These are phyloP conservation scores for Eupsittula cactorum DNA, from an alignment of 2,113 vertebrate species.

Conservation along the genomic window DNA sequence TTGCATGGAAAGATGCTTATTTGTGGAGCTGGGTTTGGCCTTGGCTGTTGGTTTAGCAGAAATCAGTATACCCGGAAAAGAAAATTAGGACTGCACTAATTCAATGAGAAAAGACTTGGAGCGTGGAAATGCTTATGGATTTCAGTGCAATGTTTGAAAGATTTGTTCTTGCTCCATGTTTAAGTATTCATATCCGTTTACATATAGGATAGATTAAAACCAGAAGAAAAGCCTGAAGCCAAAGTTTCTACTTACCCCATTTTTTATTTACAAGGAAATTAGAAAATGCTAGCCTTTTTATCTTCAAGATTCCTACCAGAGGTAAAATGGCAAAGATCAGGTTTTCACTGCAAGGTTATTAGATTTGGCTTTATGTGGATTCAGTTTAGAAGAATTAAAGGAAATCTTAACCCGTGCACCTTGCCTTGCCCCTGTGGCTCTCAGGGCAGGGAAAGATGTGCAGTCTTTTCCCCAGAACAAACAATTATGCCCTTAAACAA, in stretches of 20 bases:
- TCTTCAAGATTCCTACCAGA: background rate
- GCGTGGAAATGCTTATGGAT: background rate
- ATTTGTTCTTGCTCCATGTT: background rate
- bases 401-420: rapidly evolving
- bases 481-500: background rate
- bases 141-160: background rate
- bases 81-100: slow-evolving; percentile 7
- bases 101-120: slow-evolving; percentile 58
- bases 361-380: background rate
- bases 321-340: background rate
- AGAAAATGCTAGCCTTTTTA: background rate
- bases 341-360: background rate
- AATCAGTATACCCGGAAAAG: background rate
- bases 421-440: background rate
- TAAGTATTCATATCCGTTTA: background rate
- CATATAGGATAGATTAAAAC: background rate
- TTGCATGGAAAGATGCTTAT: background rate
- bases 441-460: rapidly evolving
- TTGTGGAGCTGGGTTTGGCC: background rate
- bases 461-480: background rate
- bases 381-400: background rate
- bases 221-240: background rate
- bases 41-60: slow-evolving; percentile 54
- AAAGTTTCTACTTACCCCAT: background rate
- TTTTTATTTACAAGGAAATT: background rate